Percentiles rank a stretch among this genome's conserved stretches.
phyloP scores from a whole-genome alignment of 2,797 vertebrate genomes.

The Thripadectes ignobilis region DNA sequence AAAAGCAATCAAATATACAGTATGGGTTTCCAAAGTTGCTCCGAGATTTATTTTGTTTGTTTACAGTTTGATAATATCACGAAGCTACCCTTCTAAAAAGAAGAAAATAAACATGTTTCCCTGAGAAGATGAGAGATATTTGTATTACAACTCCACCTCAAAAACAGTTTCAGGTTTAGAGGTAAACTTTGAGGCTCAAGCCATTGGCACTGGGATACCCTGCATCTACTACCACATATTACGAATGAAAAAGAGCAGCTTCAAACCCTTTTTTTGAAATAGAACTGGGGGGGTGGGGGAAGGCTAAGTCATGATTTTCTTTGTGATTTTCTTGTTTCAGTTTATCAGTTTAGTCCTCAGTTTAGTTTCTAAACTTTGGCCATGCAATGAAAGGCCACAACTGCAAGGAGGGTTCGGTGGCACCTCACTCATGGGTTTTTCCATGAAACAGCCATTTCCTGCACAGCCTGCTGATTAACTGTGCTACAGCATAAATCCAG shows the following conservation, averaged over 20 bases:
- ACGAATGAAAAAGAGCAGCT: neutral
- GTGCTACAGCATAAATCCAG: neutral
- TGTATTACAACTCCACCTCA: neutral
- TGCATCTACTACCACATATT: neutral
- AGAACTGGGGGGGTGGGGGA: neutral
- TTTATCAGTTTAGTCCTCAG: neutral
- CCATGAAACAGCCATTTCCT: neutral
- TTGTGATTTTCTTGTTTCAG: neutral
- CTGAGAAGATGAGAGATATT: neutral
- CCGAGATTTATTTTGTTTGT: neutral
- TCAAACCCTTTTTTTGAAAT: neutral
- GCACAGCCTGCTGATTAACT: neutral
- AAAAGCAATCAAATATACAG: neutral
- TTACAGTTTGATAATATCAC: neutral
- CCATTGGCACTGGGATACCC: neutral
- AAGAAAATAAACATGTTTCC: neutral
- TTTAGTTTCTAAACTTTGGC: neutral
- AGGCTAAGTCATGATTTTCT: neutral
- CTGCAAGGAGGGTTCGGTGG: neutral
- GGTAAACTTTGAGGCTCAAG: neutral
- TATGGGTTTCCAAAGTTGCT: neutral
- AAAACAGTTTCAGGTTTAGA: neutral
- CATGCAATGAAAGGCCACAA: neutral
- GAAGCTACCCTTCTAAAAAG: neutral
- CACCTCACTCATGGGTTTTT: rapidly evolving